Base-by-base conservation (phyloP, 1,140 invertebrate species). In the Steinernema khuongi region DNA sequence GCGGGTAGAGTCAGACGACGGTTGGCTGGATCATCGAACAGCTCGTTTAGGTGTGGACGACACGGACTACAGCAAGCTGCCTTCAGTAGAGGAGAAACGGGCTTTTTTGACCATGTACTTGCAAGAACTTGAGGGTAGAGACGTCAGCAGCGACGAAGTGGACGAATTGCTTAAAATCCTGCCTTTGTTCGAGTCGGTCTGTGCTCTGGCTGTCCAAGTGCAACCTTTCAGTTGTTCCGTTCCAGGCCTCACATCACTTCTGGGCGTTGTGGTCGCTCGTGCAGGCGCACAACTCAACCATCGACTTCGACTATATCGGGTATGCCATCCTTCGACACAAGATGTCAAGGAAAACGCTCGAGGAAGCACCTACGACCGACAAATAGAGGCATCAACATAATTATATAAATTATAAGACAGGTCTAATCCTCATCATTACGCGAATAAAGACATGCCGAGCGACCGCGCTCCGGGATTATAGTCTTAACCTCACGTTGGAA, bases 201-300 rank as follows among this genome's bases (percentile, higher is more conserved):
- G 79, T 41, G 11, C 26, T 30, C 41, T 72, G 17, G 11, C 67
- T 71, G 70, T 26, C 22, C 11, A 4, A 72, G 18, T 1, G 28
- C 17, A 1, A 70, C 1, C 19, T 22, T 18, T 1, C 1, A 41
- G 29, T 44, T 44, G 17, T 31, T 17, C 71, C 14, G 1, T 83
- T 81, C 60, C 66, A 87, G 86, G 81, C 91, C 0, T 88, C 92
- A 1, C 92, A 96, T 87, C 90, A 96, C 74, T 90, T 95, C 77
- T 98, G 96, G 96, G 91, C 91, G 4, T 86, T 94, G 60, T 98
- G 96, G 96, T 90, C 91, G 1, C 87, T 97, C 0, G 90, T 96
- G 66, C 95, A 97, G 87, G 91, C 91, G 11, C 90, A 93, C 85
- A 89, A 93, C 87, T 97, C 95, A 0, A 89, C 87, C 67, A 94